Evolutionary conservation across 1,140 invertebrate species (phyloP).

Genomic region (Brachionus calyciflorus): DNA sequence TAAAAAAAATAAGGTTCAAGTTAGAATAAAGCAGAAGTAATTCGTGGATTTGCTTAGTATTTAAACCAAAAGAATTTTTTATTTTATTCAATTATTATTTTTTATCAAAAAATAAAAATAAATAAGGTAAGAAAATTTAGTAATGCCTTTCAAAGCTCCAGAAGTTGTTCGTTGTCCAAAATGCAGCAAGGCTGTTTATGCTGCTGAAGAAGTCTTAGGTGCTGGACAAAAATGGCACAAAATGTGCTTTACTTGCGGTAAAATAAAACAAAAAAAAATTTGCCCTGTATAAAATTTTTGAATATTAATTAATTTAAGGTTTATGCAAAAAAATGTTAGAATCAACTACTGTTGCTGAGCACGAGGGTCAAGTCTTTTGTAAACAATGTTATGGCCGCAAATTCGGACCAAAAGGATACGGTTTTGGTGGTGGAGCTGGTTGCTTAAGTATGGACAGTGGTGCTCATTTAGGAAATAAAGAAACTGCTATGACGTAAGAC

Average conservation of each 20-base stretch:
- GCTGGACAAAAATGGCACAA: constrained; percentile 98
- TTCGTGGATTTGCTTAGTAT: too few relatives aligned
- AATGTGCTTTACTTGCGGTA: constrained; percentile 97
- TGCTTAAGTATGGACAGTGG: constrained; percentile 81
- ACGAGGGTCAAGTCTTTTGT: constrained; percentile 90
- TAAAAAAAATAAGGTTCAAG: too few relatives aligned
- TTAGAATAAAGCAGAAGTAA: too few relatives aligned
- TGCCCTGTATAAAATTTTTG: too few relatives aligned
- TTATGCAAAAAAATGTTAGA: constrained; percentile 84
- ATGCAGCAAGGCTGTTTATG: constrained; percentile 96
- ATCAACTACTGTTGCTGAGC: constrained; percentile 83
- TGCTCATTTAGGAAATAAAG: constrained; percentile 53
- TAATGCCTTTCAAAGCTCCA: constrained; percentile 22
- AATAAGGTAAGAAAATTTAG: too few relatives aligned
- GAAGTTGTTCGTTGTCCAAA: constrained; percentile 74
- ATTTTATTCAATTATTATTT: too few relatives aligned
- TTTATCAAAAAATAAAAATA: too few relatives aligned
- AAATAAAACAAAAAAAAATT: too few relatives aligned
- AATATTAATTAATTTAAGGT: too few relatives aligned
- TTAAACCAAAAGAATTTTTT: too few relatives aligned
- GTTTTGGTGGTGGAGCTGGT: constrained; percentile 94
- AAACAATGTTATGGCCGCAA: constrained; percentile 83
- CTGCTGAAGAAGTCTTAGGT: constrained; percentile 93
- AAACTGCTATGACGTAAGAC: background rate
- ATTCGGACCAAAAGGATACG: constrained; percentile 89